Evolutionary conservation across 2,113 vertebrate species (phyloP).

Genomic region (Erythrocercus mccallii): DNA sequence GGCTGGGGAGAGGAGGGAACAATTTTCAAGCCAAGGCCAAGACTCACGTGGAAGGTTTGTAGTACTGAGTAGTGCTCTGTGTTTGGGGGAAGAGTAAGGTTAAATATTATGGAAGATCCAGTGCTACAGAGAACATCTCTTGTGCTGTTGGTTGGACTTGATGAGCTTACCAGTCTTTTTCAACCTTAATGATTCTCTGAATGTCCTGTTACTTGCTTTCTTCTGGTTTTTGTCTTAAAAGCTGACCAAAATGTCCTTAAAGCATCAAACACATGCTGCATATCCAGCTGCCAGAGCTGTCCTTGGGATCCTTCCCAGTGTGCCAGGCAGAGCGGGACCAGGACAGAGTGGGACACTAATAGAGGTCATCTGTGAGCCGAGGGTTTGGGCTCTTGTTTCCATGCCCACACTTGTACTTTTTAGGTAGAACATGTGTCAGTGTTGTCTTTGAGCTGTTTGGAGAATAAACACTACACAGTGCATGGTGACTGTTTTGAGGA

Average conservation of each 20-base stretch:
- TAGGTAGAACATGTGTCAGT: neutral
- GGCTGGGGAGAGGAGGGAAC: neutral
- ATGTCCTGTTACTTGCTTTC: neutral
- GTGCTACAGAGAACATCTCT: neutral
- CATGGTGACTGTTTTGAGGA: neutral
- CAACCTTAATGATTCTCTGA: neutral
- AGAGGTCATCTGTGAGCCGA: fast-evolving
- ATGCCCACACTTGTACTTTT: neutral
- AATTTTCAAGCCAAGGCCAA: neutral
- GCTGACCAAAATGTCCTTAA: neutral
- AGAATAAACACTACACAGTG: neutral
- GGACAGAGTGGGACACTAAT: neutral
- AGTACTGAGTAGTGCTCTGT: neutral
- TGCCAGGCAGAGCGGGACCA: neutral
- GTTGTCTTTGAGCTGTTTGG: neutral
- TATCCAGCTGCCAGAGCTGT: neutral
- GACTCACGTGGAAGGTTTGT: neutral
- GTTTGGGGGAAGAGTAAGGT: neutral
- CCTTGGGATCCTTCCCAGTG: neutral
- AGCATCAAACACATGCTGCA: fast-evolving
- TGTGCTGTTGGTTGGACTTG: neutral
- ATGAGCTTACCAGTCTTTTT: neutral
- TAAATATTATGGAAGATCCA: neutral
- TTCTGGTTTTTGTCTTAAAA: neutral
- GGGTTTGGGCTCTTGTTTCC: neutral